Evolutionary conservation across 2,113 vertebrate genomes (phyloP), one percentile per base, ranked within the genome.

Genomic region (Caranx melampygus): DNA sequence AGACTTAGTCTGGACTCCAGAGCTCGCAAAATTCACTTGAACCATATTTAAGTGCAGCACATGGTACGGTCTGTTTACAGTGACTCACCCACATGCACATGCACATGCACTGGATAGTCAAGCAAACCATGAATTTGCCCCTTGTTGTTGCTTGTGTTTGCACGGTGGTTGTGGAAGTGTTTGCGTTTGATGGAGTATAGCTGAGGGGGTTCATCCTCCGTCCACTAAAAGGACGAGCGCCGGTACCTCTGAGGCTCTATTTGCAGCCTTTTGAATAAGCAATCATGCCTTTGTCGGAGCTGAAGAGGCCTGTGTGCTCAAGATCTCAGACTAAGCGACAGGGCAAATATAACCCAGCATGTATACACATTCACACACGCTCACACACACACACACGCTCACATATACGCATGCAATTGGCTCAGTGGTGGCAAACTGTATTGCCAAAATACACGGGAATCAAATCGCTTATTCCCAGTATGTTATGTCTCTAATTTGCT

Each of bases 181-280:
- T 77, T 77, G 72, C 42, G 1, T 62, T 74, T 76, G 40, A 42
- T 33, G 14, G 11, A n/a, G 51, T 64, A 71, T 33, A 72, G 61
- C 76, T 68, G 49, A 34, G 31, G 47, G 47, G 33, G 42, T 34
- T 67, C 57, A 47, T 20, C 45, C 54, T 52, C 65, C 37, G 31
- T 78, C 54, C 75, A 74, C 33, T 70, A 16, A 78, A 72, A 61
- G 16, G 40, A 58, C 58, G 47, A 72, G 52, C 74, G 33, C n/a
- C 57, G 63, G 73, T 51, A 78, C 85, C 66, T 82, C 57, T 21
- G 75, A 79, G 68, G 73, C 64, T 67, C 68, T 78, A 52, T 88
- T 83, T 86, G 81, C 63, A 79, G 68, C 85, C 77, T 90, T 86
- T 85, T 89, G 81, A 91, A 88, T 87, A 82, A 87, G 83, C 70